Evolutionary conservation across 2,888 invertebrate genomes (phyloP).

Genomic region (Drosophila hamatofila): DNA sequence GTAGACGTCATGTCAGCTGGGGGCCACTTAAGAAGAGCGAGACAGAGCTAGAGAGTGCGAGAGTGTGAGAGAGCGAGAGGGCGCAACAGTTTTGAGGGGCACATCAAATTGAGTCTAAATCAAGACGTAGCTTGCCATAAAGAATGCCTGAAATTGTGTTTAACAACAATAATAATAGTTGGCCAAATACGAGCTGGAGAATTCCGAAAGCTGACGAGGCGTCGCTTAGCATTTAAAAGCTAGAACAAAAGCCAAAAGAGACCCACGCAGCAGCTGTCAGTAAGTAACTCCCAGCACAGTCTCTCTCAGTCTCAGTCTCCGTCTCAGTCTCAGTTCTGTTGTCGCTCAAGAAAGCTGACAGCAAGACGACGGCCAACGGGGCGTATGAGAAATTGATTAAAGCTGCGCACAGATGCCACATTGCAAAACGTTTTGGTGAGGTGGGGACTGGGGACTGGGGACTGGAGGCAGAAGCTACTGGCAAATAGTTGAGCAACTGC

Average conservation of each 20-base stretch:
- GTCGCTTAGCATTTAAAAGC: constrained; percentile 59
- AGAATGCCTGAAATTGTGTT: constrained; percentile 48
- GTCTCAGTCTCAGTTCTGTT: no score
- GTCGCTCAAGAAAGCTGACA: constrained; percentile 64
- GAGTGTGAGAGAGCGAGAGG: background rate
- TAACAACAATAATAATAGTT: constrained; percentile 43
- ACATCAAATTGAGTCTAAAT: constrained; percentile 52
- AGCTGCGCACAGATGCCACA: constrained; percentile 38
- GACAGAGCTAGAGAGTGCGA: background rate
- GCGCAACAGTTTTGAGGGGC: constrained; percentile 17
- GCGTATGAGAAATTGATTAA: constrained; percentile 61
- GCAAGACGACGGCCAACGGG: constrained; percentile 47
- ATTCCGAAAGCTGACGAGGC: constrained; percentile 62
- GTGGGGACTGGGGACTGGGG: no score
- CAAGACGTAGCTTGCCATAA: constrained; percentile 59
- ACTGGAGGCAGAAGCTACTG: constrained; percentile 42
- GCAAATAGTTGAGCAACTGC: constrained; percentile 44
- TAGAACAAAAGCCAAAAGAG: constrained; percentile 68
- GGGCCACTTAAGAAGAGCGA: constrained; percentile 34
- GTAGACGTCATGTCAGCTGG: constrained; percentile 54
- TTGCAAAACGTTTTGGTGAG: constrained; percentile 42
- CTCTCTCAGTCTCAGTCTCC: no score
- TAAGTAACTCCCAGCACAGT: no score
- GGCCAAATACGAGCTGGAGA: constrained; percentile 71
- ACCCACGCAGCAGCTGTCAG: constrained; percentile 72